Evolutionary conservation across 2,888 invertebrate genomes (phyloP), one percentile per base, ranked within the genome.

Genomic region (Nebria brevicollis): DNA sequence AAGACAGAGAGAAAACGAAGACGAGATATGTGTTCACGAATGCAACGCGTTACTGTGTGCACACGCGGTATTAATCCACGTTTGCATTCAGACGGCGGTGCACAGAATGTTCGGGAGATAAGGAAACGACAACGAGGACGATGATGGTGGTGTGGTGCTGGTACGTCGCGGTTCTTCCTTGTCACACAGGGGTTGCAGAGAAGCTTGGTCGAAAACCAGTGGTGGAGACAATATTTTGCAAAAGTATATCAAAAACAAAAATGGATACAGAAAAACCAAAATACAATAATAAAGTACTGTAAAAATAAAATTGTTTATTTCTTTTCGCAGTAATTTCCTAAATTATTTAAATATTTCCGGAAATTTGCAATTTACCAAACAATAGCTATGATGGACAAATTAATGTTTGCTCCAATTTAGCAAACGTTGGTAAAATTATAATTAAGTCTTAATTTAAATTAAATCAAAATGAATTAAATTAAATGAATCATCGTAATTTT

Each of bases 61-160:
- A 34, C 70, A 70, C 70, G 34, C 75, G 66, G 75, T 79, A 79
- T 79, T 79, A 79, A 79, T 79, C 75, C 79, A 79, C 79, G 79
- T 79, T 78, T 78, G 74, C 78, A 78, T 77, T 77, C 77, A 77
- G 77, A 70, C 64, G 64, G 54, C 54, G 54, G 54, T 54, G 77
- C 72, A 72, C 54, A 77, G 77, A 77, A 77, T 77, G 77, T 77
- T 43, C 77, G 20, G 64, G 68, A 77, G 77, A 77, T 77, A 77
- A 77, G 77, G 77, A 77, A 77, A 77, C 77, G 77, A 77, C 70
- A 54, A 10, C 42, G 70, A 70, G 70, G 34, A 11, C 70, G 3
- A 34, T 34, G 54, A 7, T 43, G 43, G 43, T 54, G 54, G 54
- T 13, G 54, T 54, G 54, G 54, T 13, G 54, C 13, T 54, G 54